Evolutionary conservation across 2,797 vertebrate genomes (phyloP).

Genomic region (Acrossocheilus fasciatus): DNA sequence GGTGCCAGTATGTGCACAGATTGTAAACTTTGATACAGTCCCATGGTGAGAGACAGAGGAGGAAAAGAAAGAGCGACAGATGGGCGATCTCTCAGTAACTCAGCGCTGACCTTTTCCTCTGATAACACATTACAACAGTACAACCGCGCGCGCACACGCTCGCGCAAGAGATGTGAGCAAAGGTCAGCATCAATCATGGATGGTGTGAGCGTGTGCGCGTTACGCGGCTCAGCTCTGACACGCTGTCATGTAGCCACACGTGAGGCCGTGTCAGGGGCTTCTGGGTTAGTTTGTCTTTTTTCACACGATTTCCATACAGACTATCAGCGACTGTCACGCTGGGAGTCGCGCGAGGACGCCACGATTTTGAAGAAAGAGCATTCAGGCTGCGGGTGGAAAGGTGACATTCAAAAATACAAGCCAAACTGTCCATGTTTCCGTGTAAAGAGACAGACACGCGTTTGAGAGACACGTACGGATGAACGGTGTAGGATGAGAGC

Average conservation of each 20-base stretch:
- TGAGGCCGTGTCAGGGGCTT: conserved; percentile 40
- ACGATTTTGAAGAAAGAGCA: conserved; percentile 27
- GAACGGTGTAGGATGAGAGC: conserved; percentile 36
- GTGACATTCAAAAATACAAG: conserved; percentile 54
- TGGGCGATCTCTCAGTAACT: conserved; percentile 73
- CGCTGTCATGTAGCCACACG: conserved; percentile 43
- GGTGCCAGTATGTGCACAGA: conserved; percentile 21
- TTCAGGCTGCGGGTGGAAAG: conserved; percentile 42
- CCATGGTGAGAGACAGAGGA: conserved; percentile 55
- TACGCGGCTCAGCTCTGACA: conserved; percentile 45
- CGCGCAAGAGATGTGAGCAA: conserved; percentile 51
- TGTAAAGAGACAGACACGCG: conserved; percentile 39
- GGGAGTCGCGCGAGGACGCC: not conserved
- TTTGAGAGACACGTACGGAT: conserved; percentile 2
- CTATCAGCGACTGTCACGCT: conserved; percentile 40
- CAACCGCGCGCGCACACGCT: conserved; percentile 72
- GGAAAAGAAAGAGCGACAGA: conserved; percentile 62
- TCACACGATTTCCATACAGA: conserved; percentile 44
- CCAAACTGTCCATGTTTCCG: conserved; percentile 46
- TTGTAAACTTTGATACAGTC: conserved; percentile 70
- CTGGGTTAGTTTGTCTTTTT: conserved; percentile 40
- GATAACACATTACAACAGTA: conserved; percentile 80
- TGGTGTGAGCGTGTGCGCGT: not conserved
- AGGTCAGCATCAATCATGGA: conserved; percentile 55
- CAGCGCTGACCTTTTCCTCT: conserved; percentile 78